These are phyloP conservation scores for Diadegma fenestrale DNA, from an alignment of 2,888 invertebrate genomes.

Conservation along the genomic window DNA sequence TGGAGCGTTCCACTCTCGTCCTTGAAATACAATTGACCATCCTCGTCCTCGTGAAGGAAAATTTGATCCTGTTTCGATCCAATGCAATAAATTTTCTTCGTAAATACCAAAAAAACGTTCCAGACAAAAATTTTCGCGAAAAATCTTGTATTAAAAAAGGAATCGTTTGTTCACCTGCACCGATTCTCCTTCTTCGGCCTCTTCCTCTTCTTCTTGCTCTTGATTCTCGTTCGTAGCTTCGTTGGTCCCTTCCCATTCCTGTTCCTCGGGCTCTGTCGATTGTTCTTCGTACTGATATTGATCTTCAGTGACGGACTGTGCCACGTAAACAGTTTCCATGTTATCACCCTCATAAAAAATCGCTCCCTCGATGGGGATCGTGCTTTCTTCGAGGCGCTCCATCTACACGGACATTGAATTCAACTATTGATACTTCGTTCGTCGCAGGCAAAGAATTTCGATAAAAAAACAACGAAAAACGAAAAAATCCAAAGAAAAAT, in stretches of 20 bases:
- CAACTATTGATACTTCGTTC: slow-evolving; percentile 54
- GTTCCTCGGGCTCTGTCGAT: slow-evolving; percentile 78
- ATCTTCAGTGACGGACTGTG: slow-evolving; percentile 77
- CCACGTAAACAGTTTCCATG: slow-evolving; percentile 81
- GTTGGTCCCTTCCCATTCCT: slow-evolving; percentile 79
- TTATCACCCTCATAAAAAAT: slow-evolving; percentile 83
- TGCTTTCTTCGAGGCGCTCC: slow-evolving; percentile 79
- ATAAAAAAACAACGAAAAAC: slow-evolving; percentile 18
- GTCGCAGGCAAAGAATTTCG: slow-evolving; percentile 4
- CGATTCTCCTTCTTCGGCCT: slow-evolving; percentile 73
- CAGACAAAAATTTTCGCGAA: too few relatives aligned
- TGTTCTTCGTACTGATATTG: slow-evolving; percentile 78
- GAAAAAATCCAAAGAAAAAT: slow-evolving; percentile 8
- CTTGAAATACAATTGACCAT: slow-evolving; percentile 83
- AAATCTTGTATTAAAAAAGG: too few relatives aligned
- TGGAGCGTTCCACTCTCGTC: slow-evolving; percentile 82
- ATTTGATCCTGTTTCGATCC: slow-evolving; percentile 79
- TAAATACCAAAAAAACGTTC: slow-evolving; percentile 4
- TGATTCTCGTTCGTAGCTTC: slow-evolving; percentile 70
- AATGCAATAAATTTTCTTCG: background rate
- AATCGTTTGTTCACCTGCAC: slow-evolving; percentile 71
- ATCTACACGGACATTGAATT: slow-evolving; percentile 72
- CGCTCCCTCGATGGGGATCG: slow-evolving; percentile 80
- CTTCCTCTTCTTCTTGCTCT: slow-evolving; percentile 65
- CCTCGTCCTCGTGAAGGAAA: slow-evolving; percentile 83